Evolutionary conservation across 2,888 invertebrate species (phyloP), one percentile per base, ranked within the genome.

Genomic region (Atethmia centrago): DNA sequence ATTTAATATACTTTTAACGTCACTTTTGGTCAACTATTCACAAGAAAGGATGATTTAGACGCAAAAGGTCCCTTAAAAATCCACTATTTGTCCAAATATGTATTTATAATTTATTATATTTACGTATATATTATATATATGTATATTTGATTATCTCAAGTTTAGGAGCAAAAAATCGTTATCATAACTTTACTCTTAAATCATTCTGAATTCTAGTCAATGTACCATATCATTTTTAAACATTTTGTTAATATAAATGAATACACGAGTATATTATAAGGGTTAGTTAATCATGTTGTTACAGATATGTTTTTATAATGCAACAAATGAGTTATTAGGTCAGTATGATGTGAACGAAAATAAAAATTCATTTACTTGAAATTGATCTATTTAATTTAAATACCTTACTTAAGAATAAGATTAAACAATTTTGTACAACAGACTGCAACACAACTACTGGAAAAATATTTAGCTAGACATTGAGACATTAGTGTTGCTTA

Each of bases 171-270:
- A 79, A 84, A 87, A 85, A 77, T 81, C 74, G 74, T 84, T 83
- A 86, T 83, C 67, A 69, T 76, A 82, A 74, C 51, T 79, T 77
- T 67, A 84, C 70, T 80, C 87, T 73, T 88, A 82, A 88, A 88
- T 90, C 88, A 90, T 91, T 91, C 85, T 87, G 89, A 88, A 89
- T 90, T 93, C 93, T 95, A 95, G 94, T 95, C 93, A 93, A 95
- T 93, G 93, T 94, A 95, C 94, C 96, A 96, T 96, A 96, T 96
- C 96, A 95, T 96, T 95, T 95, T 94, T 89, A 91, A 90, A 91
- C 85, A 88, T 94, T 95, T 90, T 93, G 94, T 95, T 95, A 93
- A 84, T 88, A 90, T 83, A 81, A 90, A 90, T 88, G 87, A 90
- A 88, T 90, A 86, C 84, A 87, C 85, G 56, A 88, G 73, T 83